Base-by-base conservation (phyloP, 1,140 invertebrate genomes). In the Platyscapa corneri region DNA sequence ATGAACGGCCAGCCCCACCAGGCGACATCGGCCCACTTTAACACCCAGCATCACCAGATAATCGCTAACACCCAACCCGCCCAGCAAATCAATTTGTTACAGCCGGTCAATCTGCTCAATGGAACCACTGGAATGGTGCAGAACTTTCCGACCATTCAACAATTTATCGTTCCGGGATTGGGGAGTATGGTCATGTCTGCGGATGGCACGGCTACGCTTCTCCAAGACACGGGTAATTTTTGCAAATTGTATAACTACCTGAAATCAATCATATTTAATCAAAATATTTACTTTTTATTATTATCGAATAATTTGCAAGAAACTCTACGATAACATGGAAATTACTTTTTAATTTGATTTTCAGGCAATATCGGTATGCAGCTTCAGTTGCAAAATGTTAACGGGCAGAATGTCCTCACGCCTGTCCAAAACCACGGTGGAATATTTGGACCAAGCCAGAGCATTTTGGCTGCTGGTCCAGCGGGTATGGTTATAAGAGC, bases 51-150 rank as follows among this genome's bases (percentile, higher is more conserved):
- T 65, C 82, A 82, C 37, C 95, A 96, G 91, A 94, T 96, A 23
- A 95, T 96, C 72, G 93, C 94, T 30, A 96, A 95, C 90, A 95
- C 95, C 0, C 96, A 96, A 87, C 95, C 96, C 39, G 94, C 96
- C 37, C 96, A 96, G 88, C 96, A 96, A 89, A 96, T 97, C 42
- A 97, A 97, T 91, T 91, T 97, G 46, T 92, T 96, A 0, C 97
- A 97, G 90, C 97, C 97, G 1, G 96, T 97, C 27, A 97, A 97
- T 93, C 91, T 96, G 56, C 94, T 97, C 39, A 96, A 97, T 88
- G 95, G 96, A 6, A 93, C 95, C 0, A 95, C 95, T 23, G 95
- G 95, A 16, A 95, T 97, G 84, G 95, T 97, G 72, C 96, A 96
- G 86, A 97, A 97, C 90, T 96, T 97, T 89, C 96, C 96, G 0